Conservation (phyloP, 2,888 invertebrate genomes). For the Chrysolina americana region DNA sequence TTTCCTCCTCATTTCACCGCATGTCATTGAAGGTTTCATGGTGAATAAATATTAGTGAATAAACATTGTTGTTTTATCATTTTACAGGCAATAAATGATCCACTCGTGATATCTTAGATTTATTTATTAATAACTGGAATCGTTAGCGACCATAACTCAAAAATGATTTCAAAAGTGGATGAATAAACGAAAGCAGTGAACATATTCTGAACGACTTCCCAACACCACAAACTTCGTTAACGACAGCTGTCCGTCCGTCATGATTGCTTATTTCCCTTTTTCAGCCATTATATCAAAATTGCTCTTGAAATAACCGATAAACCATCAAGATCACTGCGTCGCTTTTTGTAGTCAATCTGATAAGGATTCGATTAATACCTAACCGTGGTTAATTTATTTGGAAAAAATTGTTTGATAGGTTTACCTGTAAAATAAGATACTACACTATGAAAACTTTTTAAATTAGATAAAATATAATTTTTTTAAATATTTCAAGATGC, state of each 20-base stretch:
- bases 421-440: not conserved
- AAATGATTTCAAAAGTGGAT: not conserved
- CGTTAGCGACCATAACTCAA: not conserved
- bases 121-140: not conserved
- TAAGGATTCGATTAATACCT: slow-evolving; percentile 48
- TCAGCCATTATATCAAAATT: slow-evolving; percentile 59
- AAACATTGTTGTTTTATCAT: no score
- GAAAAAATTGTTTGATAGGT: slow-evolving; percentile 30
- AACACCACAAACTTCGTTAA: slow-evolving; percentile 43
- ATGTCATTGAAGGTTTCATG: no score
- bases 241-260: slow-evolving; percentile 58
- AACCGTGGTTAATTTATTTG: slow-evolving; percentile 44
- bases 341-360: slow-evolving; percentile 47
- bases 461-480: not conserved
- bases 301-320: slow-evolving; percentile 56
- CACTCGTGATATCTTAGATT: not conserved
- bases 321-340: slow-evolving; percentile 49
- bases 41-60: no score
- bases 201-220: slow-evolving; percentile 9
- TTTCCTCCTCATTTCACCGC: no score
- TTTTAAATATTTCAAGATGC: not conserved
- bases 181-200: slow-evolving; percentile 7
- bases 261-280: slow-evolving; percentile 60
- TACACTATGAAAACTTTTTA: not conserved
- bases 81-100: not conserved